These are phyloP conservation scores for Falcunculus frontatus DNA, from an alignment of 2,113 vertebrate species.

Conservation along the genomic window DNA sequence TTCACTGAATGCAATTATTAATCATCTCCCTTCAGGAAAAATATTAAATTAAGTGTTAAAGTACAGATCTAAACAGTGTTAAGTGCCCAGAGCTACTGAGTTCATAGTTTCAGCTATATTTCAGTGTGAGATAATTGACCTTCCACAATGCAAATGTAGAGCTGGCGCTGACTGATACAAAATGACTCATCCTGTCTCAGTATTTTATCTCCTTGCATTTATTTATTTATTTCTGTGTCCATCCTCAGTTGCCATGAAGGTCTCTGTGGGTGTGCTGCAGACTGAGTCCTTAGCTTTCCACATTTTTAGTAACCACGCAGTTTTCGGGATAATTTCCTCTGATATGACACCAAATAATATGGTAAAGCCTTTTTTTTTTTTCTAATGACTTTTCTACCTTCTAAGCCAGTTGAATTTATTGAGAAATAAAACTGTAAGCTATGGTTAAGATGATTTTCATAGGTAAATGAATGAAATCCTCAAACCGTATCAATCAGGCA, in stretches of 20 bases:
- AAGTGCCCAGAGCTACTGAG: conserved; percentile 62
- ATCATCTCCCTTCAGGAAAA: conserved; percentile 76
- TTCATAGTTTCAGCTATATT: conserved; percentile 62
- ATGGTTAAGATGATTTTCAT: background rate
- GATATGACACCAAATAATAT: background rate
- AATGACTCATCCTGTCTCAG: conserved; percentile 45
- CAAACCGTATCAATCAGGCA: background rate
- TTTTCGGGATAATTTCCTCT: conserved; percentile 20
- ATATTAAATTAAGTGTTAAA: conserved; percentile 79
- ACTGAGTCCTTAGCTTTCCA: background rate
- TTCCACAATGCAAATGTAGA: conserved; percentile 62
- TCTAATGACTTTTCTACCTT: background rate
- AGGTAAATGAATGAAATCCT: background rate
- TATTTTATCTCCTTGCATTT: conserved; percentile 42
- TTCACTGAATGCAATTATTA: conserved; percentile 76
- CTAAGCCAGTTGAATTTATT: background rate
- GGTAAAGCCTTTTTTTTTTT: background rate
- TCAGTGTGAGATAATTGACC: conserved; percentile 71
- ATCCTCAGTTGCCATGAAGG: background rate
- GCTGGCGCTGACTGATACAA: conserved; percentile 43
- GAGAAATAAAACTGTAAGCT: background rate
- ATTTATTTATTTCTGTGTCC: conserved; percentile 24
- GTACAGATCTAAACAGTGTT: conserved; percentile 73
- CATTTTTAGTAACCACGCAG: background rate
- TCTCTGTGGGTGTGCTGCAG: background rate